Evolutionary conservation across 1,140 invertebrate species (phyloP).

Genomic region (Brachionus rubens): DNA sequence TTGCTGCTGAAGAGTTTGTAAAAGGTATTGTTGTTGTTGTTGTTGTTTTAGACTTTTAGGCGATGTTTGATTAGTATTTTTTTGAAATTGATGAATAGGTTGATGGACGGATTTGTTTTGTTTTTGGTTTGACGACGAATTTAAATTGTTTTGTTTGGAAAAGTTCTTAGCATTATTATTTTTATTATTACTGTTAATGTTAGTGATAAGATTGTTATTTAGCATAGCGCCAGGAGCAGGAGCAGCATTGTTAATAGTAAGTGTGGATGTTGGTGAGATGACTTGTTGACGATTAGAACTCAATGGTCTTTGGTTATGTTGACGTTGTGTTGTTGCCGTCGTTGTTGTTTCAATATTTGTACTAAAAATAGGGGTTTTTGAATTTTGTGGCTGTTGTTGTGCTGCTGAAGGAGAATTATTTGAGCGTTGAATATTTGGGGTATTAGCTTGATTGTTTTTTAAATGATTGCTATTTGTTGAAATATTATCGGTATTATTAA

Average conservation of each 20-base stretch:
- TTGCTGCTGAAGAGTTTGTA: constrained; percentile 50
- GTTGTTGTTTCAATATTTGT: no score
- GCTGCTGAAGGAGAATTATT: background rate
- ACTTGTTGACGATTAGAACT: no score
- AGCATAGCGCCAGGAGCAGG: constrained; percentile 33
- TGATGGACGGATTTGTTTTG: background rate
- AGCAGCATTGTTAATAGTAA: background rate
- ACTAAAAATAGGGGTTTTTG: no score
- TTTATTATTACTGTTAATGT: no score
- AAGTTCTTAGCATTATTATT: background rate
- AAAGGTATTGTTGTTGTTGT: constrained; percentile 51
- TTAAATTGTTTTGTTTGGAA: background rate
- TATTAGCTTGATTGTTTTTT: no score
- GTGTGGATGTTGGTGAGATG: background rate
- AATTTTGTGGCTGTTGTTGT: no score
- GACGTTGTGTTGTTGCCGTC: background rate
- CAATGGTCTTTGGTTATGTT: background rate
- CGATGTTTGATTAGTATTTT: constrained; percentile 6
- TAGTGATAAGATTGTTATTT: background rate
- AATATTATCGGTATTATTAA: no score
- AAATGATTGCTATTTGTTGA: no score
- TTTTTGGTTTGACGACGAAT: background rate
- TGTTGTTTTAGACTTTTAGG: no score
- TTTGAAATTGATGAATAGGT: background rate
- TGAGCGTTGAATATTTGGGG: no score